These are phyloP conservation scores for Cyprinodon tularosa DNA, from an alignment of 2,113 vertebrate species.

Conservation along the genomic window DNA sequence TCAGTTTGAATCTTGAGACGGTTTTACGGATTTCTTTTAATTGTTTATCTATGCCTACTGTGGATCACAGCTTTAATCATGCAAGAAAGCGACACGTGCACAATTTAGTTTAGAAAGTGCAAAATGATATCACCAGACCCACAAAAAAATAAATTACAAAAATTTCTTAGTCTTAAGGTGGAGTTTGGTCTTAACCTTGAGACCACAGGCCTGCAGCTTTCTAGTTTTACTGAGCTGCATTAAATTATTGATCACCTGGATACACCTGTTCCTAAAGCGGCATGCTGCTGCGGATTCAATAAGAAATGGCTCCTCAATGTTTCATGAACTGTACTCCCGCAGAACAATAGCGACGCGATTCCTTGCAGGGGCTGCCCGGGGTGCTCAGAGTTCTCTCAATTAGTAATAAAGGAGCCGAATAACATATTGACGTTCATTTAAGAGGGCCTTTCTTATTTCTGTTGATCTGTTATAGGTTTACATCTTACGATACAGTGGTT, in stretches of 20 bases:
- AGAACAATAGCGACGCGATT: constrained; percentile 67
- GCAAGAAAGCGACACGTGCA: neutral
- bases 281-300: constrained; percentile 37
- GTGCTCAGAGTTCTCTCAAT: constrained; percentile 61
- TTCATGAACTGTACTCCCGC: constrained; percentile 61
- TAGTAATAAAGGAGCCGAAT: constrained; percentile 55
- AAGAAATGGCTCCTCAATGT: constrained; percentile 67
- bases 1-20: too few species aligned
- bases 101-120: neutral
- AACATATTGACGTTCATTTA: constrained; percentile 18
- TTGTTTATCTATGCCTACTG: neutral
- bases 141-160: too few species aligned
- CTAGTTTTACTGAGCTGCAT: constrained; percentile 60
- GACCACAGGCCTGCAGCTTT: constrained; percentile 50
- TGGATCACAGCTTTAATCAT: neutral
- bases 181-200: constrained; percentile 33
- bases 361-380: constrained; percentile 58
- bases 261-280: constrained; percentile 71
- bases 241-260: constrained; percentile 74
- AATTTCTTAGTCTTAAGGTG: too few species aligned
- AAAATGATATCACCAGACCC: neutral
- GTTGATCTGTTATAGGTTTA: neutral
- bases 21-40: neutral
- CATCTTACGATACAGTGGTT: neutral
- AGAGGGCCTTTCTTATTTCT: neutral